phyloP scores from a whole-genome alignment of 64 coral and sea anemone genomes.

The Pocillopora damicornis region DNA sequence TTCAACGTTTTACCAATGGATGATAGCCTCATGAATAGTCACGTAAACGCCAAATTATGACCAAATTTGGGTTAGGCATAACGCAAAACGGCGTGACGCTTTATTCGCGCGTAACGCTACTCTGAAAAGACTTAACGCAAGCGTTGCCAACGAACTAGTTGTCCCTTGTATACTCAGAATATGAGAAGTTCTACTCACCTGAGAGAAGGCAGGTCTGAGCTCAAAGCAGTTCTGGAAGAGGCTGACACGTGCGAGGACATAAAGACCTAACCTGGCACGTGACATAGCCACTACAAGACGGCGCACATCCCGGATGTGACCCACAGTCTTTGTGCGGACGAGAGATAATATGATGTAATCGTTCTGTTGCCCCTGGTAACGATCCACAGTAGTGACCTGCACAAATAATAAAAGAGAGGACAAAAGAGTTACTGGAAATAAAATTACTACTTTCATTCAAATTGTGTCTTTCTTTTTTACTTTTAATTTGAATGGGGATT shows the following conservation, averaged over 20 bases:
- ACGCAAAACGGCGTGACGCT: no score
- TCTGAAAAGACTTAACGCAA: no score
- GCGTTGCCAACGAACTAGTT: not conserved
- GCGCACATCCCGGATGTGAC: constrained; percentile 92
- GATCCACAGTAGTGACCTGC: constrained; percentile 99
- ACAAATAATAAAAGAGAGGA: not conserved
- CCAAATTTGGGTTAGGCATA: no score
- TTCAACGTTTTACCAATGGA: not conserved
- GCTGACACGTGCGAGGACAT: constrained; percentile 79
- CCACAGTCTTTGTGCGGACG: constrained; percentile 92
- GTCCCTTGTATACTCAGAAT: no score
- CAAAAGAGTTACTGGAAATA: not conserved
- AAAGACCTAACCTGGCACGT: constrained; percentile 92
- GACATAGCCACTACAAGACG: constrained; percentile 98
- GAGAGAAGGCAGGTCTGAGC: constrained; percentile 86
- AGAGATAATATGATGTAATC: constrained; percentile 99
- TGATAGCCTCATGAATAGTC: not conserved
- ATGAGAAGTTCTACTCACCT: constrained; percentile 36
- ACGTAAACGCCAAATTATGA: not conserved
- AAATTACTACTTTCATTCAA: not conserved
- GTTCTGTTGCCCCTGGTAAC: constrained; percentile 99
- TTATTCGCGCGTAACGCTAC: no score
- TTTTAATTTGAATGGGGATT: not conserved
- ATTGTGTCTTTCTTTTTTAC: not conserved
- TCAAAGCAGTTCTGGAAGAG: constrained; percentile 97